Evolutionary conservation across 2,888 invertebrate genomes (phyloP).

Genomic region (Fragum whitleyi): DNA sequence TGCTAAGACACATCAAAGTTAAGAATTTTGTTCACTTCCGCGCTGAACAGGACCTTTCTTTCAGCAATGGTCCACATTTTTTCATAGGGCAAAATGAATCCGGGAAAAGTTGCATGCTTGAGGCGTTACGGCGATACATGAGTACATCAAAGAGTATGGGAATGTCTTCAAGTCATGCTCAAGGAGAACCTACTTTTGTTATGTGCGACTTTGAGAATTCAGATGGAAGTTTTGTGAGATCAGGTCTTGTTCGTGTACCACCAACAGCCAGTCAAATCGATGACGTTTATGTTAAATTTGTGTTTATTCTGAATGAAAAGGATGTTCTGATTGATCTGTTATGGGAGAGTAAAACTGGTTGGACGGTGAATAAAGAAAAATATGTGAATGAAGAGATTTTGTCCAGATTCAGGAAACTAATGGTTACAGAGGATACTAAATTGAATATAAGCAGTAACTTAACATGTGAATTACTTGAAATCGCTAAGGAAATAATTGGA

Average conservation of each 20-base stretch:
- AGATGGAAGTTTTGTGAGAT: background rate
- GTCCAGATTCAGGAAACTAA: too few relatives aligned
- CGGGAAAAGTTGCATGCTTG: constrained; percentile 3
- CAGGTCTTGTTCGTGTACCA: background rate
- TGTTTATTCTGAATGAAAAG: background rate
- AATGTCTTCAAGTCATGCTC: background rate
- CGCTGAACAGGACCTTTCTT: constrained; percentile 5
- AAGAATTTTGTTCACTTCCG: constrained; percentile 20
- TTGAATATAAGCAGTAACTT: too few relatives aligned
- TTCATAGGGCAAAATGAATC: constrained; percentile 32
- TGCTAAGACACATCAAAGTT: background rate
- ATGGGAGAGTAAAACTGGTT: background rate
- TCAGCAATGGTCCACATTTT: background rate
- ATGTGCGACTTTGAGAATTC: background rate
- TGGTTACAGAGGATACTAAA: too few relatives aligned
- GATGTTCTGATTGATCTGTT: background rate
- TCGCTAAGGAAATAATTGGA: too few relatives aligned
- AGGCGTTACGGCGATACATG: constrained; percentile 19
- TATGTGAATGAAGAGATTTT: too few relatives aligned
- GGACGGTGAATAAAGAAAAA: constrained; percentile 6
- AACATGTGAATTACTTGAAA: too few relatives aligned
- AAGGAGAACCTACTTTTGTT: background rate
- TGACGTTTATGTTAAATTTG: background rate
- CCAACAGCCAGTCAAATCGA: background rate
- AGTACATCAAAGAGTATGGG: constrained; percentile 1